Conservation (phyloP, 2,888 invertebrate species). For the Diaphora mendica region DNA sequence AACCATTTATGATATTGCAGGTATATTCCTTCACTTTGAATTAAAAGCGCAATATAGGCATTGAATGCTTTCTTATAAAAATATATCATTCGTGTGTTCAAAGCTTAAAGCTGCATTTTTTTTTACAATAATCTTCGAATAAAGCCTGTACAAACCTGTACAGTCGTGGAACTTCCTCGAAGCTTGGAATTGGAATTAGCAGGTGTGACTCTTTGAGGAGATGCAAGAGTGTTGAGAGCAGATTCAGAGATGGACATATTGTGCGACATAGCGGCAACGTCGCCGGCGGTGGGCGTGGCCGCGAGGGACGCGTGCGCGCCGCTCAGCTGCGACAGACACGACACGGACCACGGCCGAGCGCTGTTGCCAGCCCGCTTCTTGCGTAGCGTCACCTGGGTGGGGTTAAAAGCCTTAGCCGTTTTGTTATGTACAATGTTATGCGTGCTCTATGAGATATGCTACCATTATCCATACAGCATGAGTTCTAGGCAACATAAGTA, state of each 20-base stretch:
- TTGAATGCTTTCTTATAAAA: background rate
- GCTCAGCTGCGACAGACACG: conserved; percentile 92
- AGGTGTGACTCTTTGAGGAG: conserved; percentile 80
- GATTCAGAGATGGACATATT: conserved; percentile 96
- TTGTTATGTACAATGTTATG: conserved; percentile 56
- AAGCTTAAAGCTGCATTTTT: background rate
- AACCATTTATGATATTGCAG: background rate
- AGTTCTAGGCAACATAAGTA: background rate
- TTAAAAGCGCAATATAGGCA: background rate
- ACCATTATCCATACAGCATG: background rate
- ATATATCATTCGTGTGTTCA: background rate
- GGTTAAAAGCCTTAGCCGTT: conserved; percentile 45
- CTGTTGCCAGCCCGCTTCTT: conserved; percentile 86
- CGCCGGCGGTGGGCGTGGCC: conserved; percentile 73
- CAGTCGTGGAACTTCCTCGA: conserved; percentile 81
- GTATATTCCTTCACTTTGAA: background rate
- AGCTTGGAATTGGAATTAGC: conserved; percentile 77
- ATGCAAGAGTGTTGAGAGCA: conserved; percentile 91
- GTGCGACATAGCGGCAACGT: conserved; percentile 78
- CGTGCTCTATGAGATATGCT: conserved; percentile 1
- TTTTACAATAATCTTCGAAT: background rate
- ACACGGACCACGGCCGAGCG: conserved; percentile 95
- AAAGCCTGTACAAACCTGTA: conserved; percentile 70
- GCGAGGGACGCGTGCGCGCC: conserved; percentile 79
- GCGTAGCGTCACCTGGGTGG: conserved; percentile 87